Conservation (phyloP, 2,888 invertebrate species). For the Eristalis pertinax region DNA sequence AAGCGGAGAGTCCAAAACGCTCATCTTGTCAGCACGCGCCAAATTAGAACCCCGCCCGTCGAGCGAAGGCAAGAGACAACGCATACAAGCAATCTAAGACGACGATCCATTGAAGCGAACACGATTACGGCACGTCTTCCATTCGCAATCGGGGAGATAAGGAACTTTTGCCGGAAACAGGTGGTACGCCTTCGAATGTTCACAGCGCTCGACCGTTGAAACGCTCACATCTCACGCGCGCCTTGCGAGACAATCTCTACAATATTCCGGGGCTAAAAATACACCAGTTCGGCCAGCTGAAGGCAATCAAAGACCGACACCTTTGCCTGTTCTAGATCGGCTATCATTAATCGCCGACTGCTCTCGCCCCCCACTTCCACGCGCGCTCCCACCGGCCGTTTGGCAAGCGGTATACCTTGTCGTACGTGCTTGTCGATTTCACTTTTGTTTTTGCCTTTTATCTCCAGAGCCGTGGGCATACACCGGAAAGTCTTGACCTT, state of each 20-base stretch:
- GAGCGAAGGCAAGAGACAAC: neutral
- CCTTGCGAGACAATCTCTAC: neutral
- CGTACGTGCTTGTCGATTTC: neutral
- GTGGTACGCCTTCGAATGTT: constrained; percentile 17
- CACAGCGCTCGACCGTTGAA: neutral
- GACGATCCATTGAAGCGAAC: neutral
- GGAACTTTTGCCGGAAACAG: constrained; percentile 34
- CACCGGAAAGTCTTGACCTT: constrained; percentile 49
- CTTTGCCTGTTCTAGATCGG: constrained; percentile 12
- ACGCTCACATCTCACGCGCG: neutral
- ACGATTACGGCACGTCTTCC: constrained; percentile 11
- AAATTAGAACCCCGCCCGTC: neutral
- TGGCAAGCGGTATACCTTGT: neutral
- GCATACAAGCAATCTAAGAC: neutral
- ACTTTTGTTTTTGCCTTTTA: neutral
- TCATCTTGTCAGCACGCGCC: neutral
- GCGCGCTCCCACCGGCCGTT: neutral
- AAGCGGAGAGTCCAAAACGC: neutral
- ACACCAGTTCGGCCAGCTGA: neutral
- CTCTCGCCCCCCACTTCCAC: neutral
- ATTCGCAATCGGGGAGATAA: constrained; percentile 13
- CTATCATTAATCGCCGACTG: constrained; percentile 29
- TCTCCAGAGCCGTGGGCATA: neutral
- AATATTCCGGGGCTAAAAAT: constrained; percentile 26
- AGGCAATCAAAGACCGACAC: neutral